Evolutionary conservation across 2,888 invertebrate species (phyloP).

Genomic region (Petrolisthes cinctipes): DNA sequence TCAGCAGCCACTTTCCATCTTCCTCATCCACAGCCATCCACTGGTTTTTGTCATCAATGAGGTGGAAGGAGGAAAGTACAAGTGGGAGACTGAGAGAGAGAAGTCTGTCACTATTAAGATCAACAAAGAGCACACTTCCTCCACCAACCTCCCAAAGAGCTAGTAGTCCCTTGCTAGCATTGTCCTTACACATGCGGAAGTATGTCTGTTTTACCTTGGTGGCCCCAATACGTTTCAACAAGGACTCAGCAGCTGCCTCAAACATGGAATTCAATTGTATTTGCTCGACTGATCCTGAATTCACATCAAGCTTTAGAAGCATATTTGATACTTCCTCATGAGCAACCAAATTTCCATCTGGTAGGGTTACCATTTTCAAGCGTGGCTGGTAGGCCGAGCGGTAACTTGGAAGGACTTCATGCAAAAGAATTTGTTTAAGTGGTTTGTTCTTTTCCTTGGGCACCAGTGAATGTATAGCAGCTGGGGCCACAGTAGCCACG

Average conservation of each 20-base stretch:
- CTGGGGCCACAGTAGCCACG: constrained; percentile 59
- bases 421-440: constrained; percentile 48
- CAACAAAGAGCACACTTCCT: constrained; percentile 65
- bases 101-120: constrained; percentile 68
- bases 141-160: constrained; percentile 67
- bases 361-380: constrained; percentile 67
- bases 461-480: constrained; percentile 59
- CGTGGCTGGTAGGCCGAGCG: constrained; percentile 65
- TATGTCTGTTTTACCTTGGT: constrained; percentile 18
- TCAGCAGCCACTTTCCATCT: constrained; percentile 66
- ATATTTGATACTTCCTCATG: constrained; percentile 73
- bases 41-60: constrained; percentile 68
- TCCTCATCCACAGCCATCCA: constrained; percentile 70
- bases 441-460: constrained; percentile 40
- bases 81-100: constrained; percentile 69
- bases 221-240: constrained; percentile 42
- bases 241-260: constrained; percentile 62
- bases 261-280: constrained; percentile 67
- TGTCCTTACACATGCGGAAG: constrained; percentile 49
- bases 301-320: constrained; percentile 69
- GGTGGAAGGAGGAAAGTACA: constrained; percentile 68
- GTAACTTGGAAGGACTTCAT: constrained; percentile 66
- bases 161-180: constrained; percentile 28
- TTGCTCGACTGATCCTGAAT: constrained; percentile 67
- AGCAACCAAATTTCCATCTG: constrained; percentile 69